Base-by-base conservation (phyloP, 2,888 invertebrate species). In the Tipula unca region DNA sequence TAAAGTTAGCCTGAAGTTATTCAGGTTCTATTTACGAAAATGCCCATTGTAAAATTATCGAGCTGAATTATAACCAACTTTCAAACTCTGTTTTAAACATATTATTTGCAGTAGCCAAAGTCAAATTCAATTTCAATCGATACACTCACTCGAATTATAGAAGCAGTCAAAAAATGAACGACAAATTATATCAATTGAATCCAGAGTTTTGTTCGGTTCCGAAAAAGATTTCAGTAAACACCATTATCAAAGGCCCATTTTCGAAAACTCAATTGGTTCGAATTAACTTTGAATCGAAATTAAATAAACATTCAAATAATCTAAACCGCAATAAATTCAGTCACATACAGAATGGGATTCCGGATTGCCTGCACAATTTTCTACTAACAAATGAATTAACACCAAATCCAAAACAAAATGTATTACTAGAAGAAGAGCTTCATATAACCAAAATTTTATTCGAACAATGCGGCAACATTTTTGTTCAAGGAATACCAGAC, bases 401-500 rank as follows among this genome's bases (percentile, higher is more conserved):
- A 25, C 25, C 69, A 69, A 69, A 69, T 69, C 10, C 25, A 69
- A 25, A 69, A 10, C 25, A 1, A 69, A 69, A 20, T 10, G 25
- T 1, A 25, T 25, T 69, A 10, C 69, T 69, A 8, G 69, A 69
- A 10, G 69, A 69, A 69, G 25, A 69, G 10, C 25, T 69, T 10
- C 8, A 25, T 69, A 25, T 69, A 25, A 25, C 3, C 25, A 25
- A 69, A 69, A 25, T 10, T 10, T 69, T 69, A 69, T 69, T 69
- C 10, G 10, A 69, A 25, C 69, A 69, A 69, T 69, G 69, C 10
- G 69, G 69, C 13, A 69, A 69, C 25, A 84, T 84, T 84, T 36
- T 84, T 84, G 17, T 84, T 17, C 20, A 84, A 36, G 84, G 84
- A 36, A 84, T 84, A n/a, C 84, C 84, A 36, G 84, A 84, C 36